A percentile compares a stretch with the other conserved stretches of the same genome.
These are phyloP conservation scores for Pachycephus smyrnensis DNA, from an alignment of 2,888 invertebrate genomes.

Conservation along the genomic window DNA sequence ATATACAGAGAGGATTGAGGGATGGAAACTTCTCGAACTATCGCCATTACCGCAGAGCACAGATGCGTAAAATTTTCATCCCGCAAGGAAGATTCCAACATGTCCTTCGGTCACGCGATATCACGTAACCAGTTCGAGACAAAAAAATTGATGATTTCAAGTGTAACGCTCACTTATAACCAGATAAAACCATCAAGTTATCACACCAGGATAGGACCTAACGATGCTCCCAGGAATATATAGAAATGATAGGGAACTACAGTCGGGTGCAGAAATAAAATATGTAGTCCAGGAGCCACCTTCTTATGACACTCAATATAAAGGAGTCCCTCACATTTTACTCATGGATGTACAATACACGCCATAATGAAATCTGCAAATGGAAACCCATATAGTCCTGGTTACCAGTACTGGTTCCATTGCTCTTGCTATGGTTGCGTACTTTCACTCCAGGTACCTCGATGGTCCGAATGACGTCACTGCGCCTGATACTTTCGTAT, in stretches of 20 bases:
- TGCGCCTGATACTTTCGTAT: conserved; percentile 17
- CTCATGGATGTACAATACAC: neutral
- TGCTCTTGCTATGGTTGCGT: conserved; percentile 8
- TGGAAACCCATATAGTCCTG: neutral
- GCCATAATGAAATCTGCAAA: neutral
- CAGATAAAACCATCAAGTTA: neutral
- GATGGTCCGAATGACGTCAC: conserved; percentile 21
- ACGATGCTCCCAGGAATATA: neutral
- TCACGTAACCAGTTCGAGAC: neutral
- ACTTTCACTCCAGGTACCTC: conserved; percentile 22
- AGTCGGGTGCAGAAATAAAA: neutral
- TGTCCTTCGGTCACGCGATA: neutral
- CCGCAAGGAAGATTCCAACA: neutral
- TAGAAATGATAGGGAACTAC: neutral
- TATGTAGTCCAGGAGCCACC: neutral
- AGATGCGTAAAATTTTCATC: neutral
- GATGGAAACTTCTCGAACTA: neutral
- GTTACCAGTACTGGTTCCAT: neutral
- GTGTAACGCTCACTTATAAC: neutral
- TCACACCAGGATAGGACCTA: neutral
- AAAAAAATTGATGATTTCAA: neutral
- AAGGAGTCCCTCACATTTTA: neutral
- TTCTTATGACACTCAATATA: neutral
- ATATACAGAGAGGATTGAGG: neutral
- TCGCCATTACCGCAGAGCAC: neutral